Evolutionary conservation across 2,888 invertebrate genomes (phyloP).

Genomic region (Scelioninae gen. 2): DNA sequence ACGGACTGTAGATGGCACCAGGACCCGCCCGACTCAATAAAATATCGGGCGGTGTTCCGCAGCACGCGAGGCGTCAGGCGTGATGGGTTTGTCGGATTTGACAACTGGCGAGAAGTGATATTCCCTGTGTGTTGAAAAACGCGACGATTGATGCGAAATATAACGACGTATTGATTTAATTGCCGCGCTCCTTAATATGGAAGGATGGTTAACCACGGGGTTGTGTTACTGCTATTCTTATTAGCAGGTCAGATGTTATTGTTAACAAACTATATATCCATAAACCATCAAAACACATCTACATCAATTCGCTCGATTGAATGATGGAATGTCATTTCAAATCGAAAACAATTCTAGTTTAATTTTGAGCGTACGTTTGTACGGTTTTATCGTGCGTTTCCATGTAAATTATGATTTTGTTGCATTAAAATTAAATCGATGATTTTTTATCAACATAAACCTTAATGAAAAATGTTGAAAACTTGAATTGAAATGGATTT

Average conservation of each 20-base stretch:
- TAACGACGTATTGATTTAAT: conserved; percentile 57
- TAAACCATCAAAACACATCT: conserved; percentile 45
- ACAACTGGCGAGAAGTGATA: conserved; percentile 64
- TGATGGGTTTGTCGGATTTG: conserved; percentile 70
- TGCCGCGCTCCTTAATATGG: conserved; percentile 70
- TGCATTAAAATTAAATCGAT: too few relatives aligned
- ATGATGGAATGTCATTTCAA: background rate
- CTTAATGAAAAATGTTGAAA: too few relatives aligned
- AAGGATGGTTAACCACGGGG: conserved; percentile 71
- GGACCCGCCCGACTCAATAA: conserved; percentile 46
- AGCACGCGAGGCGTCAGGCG: conserved; percentile 50
- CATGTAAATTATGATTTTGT: too few relatives aligned
- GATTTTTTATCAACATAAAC: too few relatives aligned
- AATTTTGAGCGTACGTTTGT: too few relatives aligned
- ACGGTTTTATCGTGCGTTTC: too few relatives aligned
- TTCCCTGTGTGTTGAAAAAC: conserved; percentile 53
- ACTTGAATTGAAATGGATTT: too few relatives aligned
- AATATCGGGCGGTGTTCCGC: conserved; percentile 54
- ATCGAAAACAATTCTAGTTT: too few relatives aligned
- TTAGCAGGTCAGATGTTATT: conserved; percentile 68
- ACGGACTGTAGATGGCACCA: conserved; percentile 42
- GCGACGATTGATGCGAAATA: conserved; percentile 58
- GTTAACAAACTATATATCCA: conserved; percentile 38
- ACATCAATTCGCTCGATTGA: conserved; percentile 5
- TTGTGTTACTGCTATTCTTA: conserved; percentile 71